phyloP scores from a whole-genome alignment of 2,888 invertebrate species.

The Alloplasta piceator region DNA sequence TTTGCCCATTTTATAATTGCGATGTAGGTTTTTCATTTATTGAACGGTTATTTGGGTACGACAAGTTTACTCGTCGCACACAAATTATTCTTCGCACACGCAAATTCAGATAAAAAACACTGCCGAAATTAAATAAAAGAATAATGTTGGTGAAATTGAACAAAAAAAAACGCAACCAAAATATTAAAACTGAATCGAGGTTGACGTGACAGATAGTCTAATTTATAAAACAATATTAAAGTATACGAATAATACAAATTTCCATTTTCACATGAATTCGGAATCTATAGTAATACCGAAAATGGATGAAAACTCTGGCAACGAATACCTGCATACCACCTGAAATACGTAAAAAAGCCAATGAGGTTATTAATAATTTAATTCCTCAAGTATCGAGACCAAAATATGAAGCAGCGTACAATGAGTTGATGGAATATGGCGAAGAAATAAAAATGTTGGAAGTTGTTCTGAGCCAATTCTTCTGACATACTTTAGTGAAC shows the following conservation, averaged over 20 bases:
- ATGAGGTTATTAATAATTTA: neutral
- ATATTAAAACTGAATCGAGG: too few relatives aligned
- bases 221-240: slow-evolving; percentile 14
- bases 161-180: too few relatives aligned
- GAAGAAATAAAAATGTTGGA: neutral
- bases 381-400: neutral
- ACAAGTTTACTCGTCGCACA: too few relatives aligned
- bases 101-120: too few relatives aligned
- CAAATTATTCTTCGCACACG: too few relatives aligned
- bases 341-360: slow-evolving; percentile 10
- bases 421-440: neutral
- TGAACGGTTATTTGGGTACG: too few relatives aligned
- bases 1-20: too few relatives aligned
- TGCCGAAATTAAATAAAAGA: too few relatives aligned
- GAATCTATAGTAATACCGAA: slow-evolving; percentile 3
- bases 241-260: neutral
- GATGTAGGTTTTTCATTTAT: too few relatives aligned
- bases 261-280: neutral
- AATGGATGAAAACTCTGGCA: slow-evolving; percentile 2
- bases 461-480: neutral
- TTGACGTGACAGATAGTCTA: slow-evolving; percentile 4
- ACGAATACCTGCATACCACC: slow-evolving; percentile 17
- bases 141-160: too few relatives aligned
- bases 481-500: slow-evolving; percentile 8
- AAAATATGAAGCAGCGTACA: slow-evolving; percentile 16